phyloP scores from a whole-genome alignment of 2,888 invertebrate genomes.

The Seira ritae region DNA sequence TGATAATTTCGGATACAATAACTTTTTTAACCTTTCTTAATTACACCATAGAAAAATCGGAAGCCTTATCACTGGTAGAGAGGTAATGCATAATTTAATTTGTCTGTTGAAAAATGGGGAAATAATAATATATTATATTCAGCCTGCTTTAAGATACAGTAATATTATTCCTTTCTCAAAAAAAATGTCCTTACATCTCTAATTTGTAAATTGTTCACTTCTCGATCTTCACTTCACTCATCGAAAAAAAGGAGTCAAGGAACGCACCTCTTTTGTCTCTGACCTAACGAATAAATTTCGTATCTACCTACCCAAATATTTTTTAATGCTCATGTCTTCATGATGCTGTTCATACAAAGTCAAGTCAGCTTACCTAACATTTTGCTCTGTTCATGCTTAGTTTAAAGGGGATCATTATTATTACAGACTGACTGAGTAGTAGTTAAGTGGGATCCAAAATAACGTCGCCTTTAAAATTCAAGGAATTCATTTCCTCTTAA shows the following conservation, averaged over 20 bases:
- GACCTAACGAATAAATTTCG: not conserved
- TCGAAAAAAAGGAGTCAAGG: conserved; percentile 52
- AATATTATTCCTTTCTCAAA: not conserved
- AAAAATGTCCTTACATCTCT: not conserved
- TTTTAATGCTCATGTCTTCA: no score
- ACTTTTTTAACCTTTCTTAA: no score
- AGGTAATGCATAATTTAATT: not conserved
- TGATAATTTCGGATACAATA: no score
- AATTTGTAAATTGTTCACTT: not conserved
- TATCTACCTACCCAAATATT: not conserved
- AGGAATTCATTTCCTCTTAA: no score
- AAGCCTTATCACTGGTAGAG: not conserved
- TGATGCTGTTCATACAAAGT: no score
- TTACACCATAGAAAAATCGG: conserved; percentile 9
- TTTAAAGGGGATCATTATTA: no score
- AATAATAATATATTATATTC: not conserved
- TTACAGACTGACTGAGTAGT: no score
- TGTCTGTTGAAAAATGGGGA: no score
- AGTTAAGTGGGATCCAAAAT: no score
- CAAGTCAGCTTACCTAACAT: no score
- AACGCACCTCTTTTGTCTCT: conserved; percentile 36
- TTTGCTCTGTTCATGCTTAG: no score
- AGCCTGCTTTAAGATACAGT: not conserved
- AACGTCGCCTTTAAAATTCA: no score
- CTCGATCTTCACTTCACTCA: not conserved